Evolutionary conservation across 2,888 invertebrate species (phyloP).

Genomic region (Clanis bilineata): DNA sequence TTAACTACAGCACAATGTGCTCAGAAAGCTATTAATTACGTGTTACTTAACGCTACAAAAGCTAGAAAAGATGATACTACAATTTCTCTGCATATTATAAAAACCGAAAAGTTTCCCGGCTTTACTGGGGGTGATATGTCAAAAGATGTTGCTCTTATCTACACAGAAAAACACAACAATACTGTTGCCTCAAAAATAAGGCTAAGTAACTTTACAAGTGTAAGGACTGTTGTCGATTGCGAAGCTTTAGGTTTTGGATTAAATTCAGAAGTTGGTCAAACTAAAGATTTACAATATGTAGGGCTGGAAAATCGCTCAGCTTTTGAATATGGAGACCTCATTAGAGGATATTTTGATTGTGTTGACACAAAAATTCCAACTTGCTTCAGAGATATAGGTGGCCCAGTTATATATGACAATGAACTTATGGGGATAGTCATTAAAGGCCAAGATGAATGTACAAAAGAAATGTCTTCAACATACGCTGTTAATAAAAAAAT

Average conservation of each 20-base stretch:
- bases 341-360: slow-evolving; percentile 62
- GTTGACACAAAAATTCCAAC: slow-evolving; percentile 65
- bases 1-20: slow-evolving; percentile 64
- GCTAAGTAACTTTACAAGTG: slow-evolving; percentile 56
- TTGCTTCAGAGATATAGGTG: slow-evolving; percentile 70
- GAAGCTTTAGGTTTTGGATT: slow-evolving; percentile 68
- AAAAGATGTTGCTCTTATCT: slow-evolving; percentile 66
- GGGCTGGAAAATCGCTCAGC: slow-evolving; percentile 57
- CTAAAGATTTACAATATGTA: slow-evolving; percentile 58
- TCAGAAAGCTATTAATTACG: slow-evolving; percentile 48
- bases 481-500: slow-evolving; percentile 63
- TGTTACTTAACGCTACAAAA: slow-evolving; percentile 60
- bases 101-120: slow-evolving; percentile 65
- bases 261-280: slow-evolving; percentile 58
- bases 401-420: slow-evolving; percentile 60
- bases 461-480: slow-evolving; percentile 55
- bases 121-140: slow-evolving; percentile 41
- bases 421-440: slow-evolving; percentile 64
- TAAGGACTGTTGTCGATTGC: slow-evolving; percentile 46
- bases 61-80: slow-evolving; percentile 52
- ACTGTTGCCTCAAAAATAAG: slow-evolving; percentile 56
- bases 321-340: slow-evolving; percentile 29
- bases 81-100: slow-evolving; percentile 52
- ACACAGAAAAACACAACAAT: slow-evolving; percentile 62
- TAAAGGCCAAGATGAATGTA: slow-evolving; percentile 58